Conservation (phyloP, 1,140 invertebrate species). For the Zaprionus lachaisei region DNA sequence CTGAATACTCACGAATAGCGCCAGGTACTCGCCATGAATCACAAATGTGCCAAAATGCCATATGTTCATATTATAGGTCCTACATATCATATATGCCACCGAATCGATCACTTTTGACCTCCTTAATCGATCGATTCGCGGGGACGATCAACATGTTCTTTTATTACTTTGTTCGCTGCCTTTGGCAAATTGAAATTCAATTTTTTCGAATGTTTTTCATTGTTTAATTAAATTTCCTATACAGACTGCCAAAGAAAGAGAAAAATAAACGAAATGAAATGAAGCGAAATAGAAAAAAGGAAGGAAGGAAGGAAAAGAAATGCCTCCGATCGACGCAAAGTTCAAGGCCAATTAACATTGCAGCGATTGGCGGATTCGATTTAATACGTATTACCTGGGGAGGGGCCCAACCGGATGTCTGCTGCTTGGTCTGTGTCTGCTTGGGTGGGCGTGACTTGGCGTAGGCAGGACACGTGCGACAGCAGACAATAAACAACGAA, state of each 20-base stretch:
- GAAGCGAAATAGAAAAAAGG: slow-evolving; percentile 9
- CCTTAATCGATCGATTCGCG: slow-evolving; percentile 56
- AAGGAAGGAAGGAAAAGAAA: slow-evolving; percentile 29
- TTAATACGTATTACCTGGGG: slow-evolving; percentile 25
- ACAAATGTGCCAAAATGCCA: slow-evolving; percentile 22
- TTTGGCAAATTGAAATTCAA: slow-evolving; percentile 43
- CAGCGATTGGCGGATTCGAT: slow-evolving; percentile 61
- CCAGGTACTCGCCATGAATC: slow-evolving; percentile 20
- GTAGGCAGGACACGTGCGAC: slow-evolving; percentile 15
- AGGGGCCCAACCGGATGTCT: not conserved
- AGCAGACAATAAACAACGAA: not conserved
- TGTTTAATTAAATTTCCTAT: slow-evolving; percentile 70
- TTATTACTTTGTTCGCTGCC: slow-evolving; percentile 37
- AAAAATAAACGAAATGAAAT: slow-evolving; percentile 33
- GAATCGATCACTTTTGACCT: slow-evolving; percentile 52
- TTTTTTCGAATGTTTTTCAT: slow-evolving; percentile 35
- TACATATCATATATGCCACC: not conserved
- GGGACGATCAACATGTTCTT: slow-evolving; percentile 18
- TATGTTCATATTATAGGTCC: not conserved
- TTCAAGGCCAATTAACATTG: slow-evolving; percentile 72
- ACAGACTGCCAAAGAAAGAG: slow-evolving; percentile 59
- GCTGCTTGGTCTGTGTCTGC: too few relatives aligned
- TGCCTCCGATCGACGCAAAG: slow-evolving; percentile 36
- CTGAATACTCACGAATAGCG: slow-evolving; percentile 3
- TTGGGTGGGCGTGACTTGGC: slow-evolving; percentile 20